These are phyloP conservation scores for Patagioenas fasciata DNA, from an alignment of 2,113 vertebrate genomes.

Conservation along the genomic window DNA sequence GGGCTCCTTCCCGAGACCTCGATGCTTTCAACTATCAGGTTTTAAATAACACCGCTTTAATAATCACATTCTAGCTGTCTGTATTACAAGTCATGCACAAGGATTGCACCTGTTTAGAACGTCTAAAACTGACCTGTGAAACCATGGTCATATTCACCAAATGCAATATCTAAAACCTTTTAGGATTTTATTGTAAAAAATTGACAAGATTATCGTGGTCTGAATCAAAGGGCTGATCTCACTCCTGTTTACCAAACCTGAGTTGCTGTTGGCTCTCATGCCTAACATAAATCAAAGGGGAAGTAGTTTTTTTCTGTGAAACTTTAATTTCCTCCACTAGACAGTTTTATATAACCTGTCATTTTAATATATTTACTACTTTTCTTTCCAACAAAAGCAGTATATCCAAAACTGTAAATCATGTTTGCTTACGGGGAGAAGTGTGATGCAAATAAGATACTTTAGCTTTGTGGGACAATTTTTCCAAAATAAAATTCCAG, in stretches of 20 bases:
- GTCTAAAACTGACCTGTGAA: neutral
- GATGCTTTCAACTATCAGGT: neutral
- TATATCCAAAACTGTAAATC: neutral
- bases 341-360: constrained; percentile 30
- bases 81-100: neutral
- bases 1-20: neutral
- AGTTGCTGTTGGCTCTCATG: neutral
- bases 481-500: constrained; percentile 44
- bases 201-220: neutral
- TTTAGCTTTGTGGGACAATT: neutral
- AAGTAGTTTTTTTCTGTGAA: neutral
- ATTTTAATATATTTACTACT: neutral
- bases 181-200: neutral
- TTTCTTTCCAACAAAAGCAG: constrained; percentile 10
- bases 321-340: constrained; percentile 27
- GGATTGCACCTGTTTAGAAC: neutral
- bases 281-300: neutral
- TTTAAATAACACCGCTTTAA: neutral
- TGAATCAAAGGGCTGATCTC: neutral
- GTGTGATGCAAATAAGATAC: neutral
- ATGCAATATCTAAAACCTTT: neutral
- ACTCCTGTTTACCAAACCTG: neutral
- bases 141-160: neutral
- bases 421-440: neutral
- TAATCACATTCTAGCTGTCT: neutral